Evolutionary conservation across 2,113 vertebrate genomes (phyloP).

Genomic region (Blennius ocellaris): DNA sequence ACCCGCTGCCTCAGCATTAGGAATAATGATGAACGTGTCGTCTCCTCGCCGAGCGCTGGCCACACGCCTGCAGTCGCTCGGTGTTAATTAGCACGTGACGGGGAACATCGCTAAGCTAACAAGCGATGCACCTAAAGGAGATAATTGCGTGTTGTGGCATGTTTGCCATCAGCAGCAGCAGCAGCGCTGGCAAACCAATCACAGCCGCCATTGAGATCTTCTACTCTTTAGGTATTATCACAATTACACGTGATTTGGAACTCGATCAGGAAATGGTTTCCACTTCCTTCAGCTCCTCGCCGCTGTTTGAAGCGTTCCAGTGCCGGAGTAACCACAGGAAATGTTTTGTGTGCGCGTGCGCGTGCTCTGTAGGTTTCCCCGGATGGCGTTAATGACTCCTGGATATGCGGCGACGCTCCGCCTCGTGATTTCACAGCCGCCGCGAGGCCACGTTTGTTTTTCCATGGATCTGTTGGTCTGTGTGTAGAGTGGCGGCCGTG

Average conservation of each 20-base stretch:
- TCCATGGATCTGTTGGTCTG: slow-evolving; percentile 33
- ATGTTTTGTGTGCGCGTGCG: slow-evolving; percentile 48
- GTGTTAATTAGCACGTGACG: slow-evolving; percentile 70
- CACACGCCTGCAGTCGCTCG: slow-evolving; percentile 56
- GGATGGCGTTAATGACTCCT: slow-evolving; percentile 27
- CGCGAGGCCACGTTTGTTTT: slow-evolving; percentile 45
- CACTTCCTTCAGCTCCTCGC: slow-evolving; percentile 51
- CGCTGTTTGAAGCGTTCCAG: slow-evolving; percentile 65
- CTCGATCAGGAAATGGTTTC: slow-evolving; percentile 73
- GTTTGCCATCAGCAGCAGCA: slow-evolving; percentile 62
- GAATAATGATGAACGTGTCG: slow-evolving; percentile 45
- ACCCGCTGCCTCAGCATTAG: slow-evolving; percentile 21
- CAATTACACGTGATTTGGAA: slow-evolving; percentile 62
- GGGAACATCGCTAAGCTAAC: slow-evolving; percentile 59
- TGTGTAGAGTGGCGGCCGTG: slow-evolving; percentile 33
- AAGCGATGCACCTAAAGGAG: slow-evolving; percentile 51
- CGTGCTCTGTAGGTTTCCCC: slow-evolving; percentile 33
- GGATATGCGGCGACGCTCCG: slow-evolving; percentile 1
- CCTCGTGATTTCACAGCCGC: not conserved
- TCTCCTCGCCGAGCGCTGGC: slow-evolving; percentile 46
- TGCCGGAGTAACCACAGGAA: slow-evolving; percentile 56
- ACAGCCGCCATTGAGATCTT: slow-evolving; percentile 70
- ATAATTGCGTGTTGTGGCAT: slow-evolving; percentile 63
- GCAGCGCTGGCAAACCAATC: slow-evolving; percentile 49
- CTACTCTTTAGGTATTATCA: slow-evolving; percentile 64